Conservation (phyloP, 2,888 invertebrate species). For the Asteroscopus sphinx region DNA sequence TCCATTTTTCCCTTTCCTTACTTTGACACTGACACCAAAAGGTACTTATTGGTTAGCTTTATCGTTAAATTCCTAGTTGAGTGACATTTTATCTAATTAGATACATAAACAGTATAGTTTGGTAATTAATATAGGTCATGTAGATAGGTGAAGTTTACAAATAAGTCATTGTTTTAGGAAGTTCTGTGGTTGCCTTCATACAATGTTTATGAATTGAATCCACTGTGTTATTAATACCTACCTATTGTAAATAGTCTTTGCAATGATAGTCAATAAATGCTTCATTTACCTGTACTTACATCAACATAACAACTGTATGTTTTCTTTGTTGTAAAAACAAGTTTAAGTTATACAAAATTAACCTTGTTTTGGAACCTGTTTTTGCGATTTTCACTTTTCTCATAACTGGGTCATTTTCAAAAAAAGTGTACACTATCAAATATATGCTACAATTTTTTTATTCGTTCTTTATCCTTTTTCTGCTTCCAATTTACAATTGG, state of each 20-base stretch:
- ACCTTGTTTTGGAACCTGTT: slow-evolving; percentile 2
- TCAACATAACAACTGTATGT: not conserved
- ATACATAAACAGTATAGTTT: slow-evolving; percentile 33
- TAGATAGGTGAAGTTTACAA: slow-evolving; percentile 25
- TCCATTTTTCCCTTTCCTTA: slow-evolving; percentile 43
- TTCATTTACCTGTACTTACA: slow-evolving; percentile 1
- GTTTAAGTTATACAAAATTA: slow-evolving; percentile 1
- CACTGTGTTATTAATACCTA: slow-evolving; percentile 19
- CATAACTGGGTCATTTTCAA: not conserved
- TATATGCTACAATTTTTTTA: no score
- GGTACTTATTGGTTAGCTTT: slow-evolving; percentile 53
- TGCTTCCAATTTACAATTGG: no score
- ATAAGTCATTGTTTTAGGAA: slow-evolving; percentile 32
- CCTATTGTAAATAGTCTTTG: not conserved
- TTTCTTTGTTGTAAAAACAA: slow-evolving; percentile 1
- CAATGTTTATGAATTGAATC: slow-evolving; percentile 23
- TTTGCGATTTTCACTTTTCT: not conserved
- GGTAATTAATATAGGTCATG: slow-evolving; percentile 8
- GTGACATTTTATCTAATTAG: slow-evolving; percentile 62
- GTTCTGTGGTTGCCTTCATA: slow-evolving; percentile 6
- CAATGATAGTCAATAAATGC: not conserved
- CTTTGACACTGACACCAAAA: slow-evolving; percentile 37
- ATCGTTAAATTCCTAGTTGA: slow-evolving; percentile 69
- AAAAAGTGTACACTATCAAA: no score
- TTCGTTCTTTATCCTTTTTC: no score